phyloP scores from a whole-genome alignment of 35 echinoderm and acorn worm genomes.

The Lytechinus variegatus region DNA sequence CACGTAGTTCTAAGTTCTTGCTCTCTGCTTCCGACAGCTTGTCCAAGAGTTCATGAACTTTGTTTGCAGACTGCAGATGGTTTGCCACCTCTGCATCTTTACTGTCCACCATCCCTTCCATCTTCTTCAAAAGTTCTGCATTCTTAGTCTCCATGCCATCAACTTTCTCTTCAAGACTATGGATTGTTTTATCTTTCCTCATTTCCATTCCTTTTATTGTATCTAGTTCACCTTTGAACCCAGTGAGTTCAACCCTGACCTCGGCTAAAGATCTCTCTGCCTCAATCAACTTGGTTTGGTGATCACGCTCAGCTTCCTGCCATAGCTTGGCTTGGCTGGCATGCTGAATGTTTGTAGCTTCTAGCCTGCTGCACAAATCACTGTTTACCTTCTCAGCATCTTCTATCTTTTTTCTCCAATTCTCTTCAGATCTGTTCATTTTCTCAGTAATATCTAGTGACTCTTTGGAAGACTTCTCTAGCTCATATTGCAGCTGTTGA shows the following conservation, averaged over 20 bases:
- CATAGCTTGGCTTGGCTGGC: conserved; percentile 67
- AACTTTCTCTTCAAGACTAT: conserved; percentile 71
- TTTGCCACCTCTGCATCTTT: conserved; percentile 72
- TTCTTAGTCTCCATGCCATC: conserved; percentile 62
- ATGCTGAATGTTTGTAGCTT: conserved; percentile 70
- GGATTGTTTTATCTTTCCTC: conserved; percentile 49
- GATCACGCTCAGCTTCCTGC: conserved; percentile 58
- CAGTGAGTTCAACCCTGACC: conserved; percentile 48
- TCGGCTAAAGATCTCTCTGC: conserved; percentile 45
- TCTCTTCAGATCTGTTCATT: conserved; percentile 37
- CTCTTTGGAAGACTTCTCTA: conserved; percentile 58
- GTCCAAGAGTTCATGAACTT: conserved; percentile 75
- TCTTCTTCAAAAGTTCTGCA: conserved; percentile 62
- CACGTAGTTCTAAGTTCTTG: conserved; percentile 63
- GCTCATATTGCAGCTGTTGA: conserved; percentile 62
- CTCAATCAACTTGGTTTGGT: conserved; percentile 48
- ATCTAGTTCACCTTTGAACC: conserved; percentile 50
- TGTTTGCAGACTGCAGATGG: conserved; percentile 84
- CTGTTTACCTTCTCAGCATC: conserved; percentile 72
- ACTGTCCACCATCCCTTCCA: conserved; percentile 79
- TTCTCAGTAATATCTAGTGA: conserved; percentile 38
- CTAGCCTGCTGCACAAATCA: conserved; percentile 76
- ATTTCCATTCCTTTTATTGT: conserved; percentile 5
- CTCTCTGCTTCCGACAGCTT: conserved; percentile 68
- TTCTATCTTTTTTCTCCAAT: conserved; percentile 56